Percentiles rank a stretch among this genome's conserved stretches.
Evolutionary conservation across 1,140 invertebrate genomes (phyloP).

Genomic region (Wiebesia pumilae): DNA sequence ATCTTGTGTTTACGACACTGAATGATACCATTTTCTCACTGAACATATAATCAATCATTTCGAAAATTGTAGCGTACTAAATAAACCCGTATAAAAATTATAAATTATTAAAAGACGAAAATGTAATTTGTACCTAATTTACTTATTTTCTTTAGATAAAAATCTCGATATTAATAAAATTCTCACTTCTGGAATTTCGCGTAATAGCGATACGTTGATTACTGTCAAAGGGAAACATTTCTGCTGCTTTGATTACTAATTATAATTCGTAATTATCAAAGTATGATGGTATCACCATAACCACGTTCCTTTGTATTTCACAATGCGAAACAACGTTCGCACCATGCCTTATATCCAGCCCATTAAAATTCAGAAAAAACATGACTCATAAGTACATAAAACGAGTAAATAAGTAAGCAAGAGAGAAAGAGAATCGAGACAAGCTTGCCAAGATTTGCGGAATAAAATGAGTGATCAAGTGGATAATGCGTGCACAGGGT

Average conservation of each 20-base stretch:
- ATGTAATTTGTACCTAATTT: background rate
- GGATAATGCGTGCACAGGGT: constrained; percentile 17
- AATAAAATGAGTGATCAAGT: constrained; percentile 27
- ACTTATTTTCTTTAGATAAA: background rate
- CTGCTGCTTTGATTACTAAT: too few relatives aligned
- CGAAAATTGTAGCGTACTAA: background rate
- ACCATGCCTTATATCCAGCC: too few relatives aligned
- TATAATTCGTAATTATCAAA: too few relatives aligned
- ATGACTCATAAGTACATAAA: too few relatives aligned
- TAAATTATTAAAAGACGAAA: background rate
- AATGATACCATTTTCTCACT: too few relatives aligned
- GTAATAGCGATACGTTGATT: background rate
- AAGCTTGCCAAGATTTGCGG: background rate
- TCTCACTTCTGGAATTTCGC: background rate
- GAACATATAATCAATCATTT: background rate
- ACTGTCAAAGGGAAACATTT: background rate
- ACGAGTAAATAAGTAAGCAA: background rate
- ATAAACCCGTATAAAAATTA: background rate
- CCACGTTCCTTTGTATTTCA: too few relatives aligned
- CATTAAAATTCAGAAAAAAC: too few relatives aligned
- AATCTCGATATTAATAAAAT: background rate
- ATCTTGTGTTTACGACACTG: too few relatives aligned
- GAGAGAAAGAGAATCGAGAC: too few relatives aligned
- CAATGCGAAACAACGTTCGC: too few relatives aligned
- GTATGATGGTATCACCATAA: too few relatives aligned